A percentile compares a stretch with the other conserved stretches of the same genome.
phyloP scores from a whole-genome alignment of 2,113 vertebrate genomes.

The Ceyx melanurus region DNA sequence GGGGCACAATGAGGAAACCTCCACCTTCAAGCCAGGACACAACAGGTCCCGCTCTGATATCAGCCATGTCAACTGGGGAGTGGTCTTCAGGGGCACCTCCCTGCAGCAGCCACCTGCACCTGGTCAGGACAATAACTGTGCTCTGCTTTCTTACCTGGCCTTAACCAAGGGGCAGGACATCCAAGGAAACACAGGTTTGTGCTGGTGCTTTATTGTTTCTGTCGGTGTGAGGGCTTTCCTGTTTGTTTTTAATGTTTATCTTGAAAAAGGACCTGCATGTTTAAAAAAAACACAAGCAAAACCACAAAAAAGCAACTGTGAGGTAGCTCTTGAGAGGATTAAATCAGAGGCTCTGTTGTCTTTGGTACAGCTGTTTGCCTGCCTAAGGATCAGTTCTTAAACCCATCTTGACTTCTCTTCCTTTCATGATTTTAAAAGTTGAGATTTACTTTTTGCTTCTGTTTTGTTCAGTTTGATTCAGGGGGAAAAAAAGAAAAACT shows the following conservation, averaged over 20 bases:
- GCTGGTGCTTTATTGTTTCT: neutral
- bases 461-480: neutral
- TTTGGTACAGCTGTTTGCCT: neutral
- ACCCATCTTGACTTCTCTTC: neutral
- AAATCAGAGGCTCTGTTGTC: neutral
- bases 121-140: constrained; percentile 51
- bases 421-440: neutral
- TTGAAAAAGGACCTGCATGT: neutral
- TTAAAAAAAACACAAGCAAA: neutral
- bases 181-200: constrained; percentile 88
- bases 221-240: neutral
- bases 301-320: neutral
- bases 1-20: constrained; percentile 80
- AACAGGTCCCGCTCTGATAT: constrained; percentile 88
- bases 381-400: neutral
- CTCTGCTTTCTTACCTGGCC: constrained; percentile 75
- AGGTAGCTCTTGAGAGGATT: neutral
- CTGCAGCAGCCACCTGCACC: constrained; percentile 33
- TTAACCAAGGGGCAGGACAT: constrained; percentile 80
- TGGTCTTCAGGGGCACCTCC: constrained; percentile 63
- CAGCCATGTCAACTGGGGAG: constrained; percentile 75
- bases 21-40: constrained; percentile 87
- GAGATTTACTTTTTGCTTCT: neutral
- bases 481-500: neutral
- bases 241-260: neutral